Conservation (phyloP, 2,113 vertebrate genomes). For the Neolamprologus fasciatus region DNA sequence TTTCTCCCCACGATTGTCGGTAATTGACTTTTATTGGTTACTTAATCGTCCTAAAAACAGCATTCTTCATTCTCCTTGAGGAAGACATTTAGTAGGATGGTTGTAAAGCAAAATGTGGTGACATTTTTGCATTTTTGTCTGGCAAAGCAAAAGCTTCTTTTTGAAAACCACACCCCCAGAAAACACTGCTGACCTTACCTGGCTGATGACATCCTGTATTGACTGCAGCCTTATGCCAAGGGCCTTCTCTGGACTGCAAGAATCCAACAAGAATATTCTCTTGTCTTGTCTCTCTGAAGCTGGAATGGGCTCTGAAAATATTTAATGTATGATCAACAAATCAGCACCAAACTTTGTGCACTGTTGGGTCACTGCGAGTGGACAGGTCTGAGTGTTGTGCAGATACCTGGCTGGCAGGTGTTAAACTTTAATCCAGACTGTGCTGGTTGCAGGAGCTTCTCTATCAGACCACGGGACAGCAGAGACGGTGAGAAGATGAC, state of each 20-base stretch:
- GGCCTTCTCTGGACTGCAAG: conserved; percentile 31
- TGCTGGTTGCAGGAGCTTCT: conserved; percentile 83
- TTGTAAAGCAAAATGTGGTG: not conserved
- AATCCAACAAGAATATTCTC: conserved; percentile 61
- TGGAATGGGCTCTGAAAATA: conserved; percentile 57
- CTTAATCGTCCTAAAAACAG: rapidly evolving
- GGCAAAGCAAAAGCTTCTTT: not conserved
- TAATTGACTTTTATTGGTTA: not conserved
- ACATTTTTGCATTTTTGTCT: not conserved
- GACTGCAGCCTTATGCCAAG: conserved; percentile 66
- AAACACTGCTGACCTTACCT: conserved; percentile 36
- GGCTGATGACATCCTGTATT: conserved; percentile 69
- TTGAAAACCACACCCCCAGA: not conserved
- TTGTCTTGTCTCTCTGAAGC: conserved; percentile 47
- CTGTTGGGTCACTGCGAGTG: not conserved
- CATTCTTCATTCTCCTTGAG: not conserved
- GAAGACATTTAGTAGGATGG: not conserved
- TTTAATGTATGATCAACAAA: not conserved
- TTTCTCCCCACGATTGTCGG: not conserved
- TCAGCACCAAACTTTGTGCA: not conserved
- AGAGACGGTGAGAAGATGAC: conserved; percentile 83
- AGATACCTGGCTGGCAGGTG: conserved; percentile 77
- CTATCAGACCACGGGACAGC: conserved; percentile 80
- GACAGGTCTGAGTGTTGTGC: not conserved
- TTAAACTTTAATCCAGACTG: conserved; percentile 84